Evolutionary conservation across 2,888 invertebrate species (phyloP), one percentile per base, ranked within the genome.

Genomic region (Acleris cristana): DNA sequence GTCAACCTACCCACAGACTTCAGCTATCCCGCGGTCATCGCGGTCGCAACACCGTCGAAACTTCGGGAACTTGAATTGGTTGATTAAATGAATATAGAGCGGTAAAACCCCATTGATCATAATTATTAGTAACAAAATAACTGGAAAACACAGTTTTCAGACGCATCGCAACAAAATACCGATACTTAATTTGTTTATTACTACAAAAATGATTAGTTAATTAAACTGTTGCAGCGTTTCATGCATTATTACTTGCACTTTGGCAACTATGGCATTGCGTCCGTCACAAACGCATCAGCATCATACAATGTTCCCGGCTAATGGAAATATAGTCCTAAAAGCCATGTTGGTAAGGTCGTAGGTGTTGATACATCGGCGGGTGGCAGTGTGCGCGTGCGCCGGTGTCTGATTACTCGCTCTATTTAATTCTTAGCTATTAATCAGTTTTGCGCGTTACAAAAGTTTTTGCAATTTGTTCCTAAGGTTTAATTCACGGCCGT

Each of bases 381-480:
- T 73, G 69, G 71, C 67, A 62, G 57, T 40, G 40, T 40, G 66
- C 57, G 65, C 55, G 66, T 61, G 66, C 61, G 66, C 56, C 18
- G 58, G 77, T 83, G 81, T 87, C 81, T 81, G 83, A 87, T 88
- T 88, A 85, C 79, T 78, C 86, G 90, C 85, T 90, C 90, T 87
- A 90, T 88, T 90, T 87, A 82, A 74, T 81, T 72, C 76, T 72
- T 73, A 78, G 80, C 79, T 76, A 83, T 89, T 89, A 89, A 84
- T 86, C 81, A 84, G 74, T 79, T 82, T 79, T 77, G 71, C 73
- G 71, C 71, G 76, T 87, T 84, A 81, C 84, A 81, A 82, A 80
- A 84, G 77, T 59, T 60, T 60, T 65, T 54, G 67, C 67, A 67
- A 62, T 63, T 67, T 48, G 57, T 58, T 67, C 58, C 58, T 58